These are phyloP conservation scores for Ganaspis brasiliensis DNA, from an alignment of 2,888 invertebrate species.

Conservation along the genomic window DNA sequence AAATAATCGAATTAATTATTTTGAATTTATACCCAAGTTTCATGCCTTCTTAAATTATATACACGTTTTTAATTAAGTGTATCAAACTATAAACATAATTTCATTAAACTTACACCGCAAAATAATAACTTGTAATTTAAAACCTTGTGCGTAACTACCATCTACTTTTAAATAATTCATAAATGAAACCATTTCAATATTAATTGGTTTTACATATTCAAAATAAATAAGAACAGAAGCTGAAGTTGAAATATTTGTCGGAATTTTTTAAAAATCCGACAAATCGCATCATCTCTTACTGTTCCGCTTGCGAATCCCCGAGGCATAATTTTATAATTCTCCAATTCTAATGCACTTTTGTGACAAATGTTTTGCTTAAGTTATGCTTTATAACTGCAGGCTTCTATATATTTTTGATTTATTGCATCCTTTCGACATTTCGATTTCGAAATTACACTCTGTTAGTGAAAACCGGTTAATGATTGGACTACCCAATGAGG, in stretches of 20 bases:
- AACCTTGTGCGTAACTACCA: background rate
- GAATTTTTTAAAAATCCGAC: slow-evolving; percentile 1
- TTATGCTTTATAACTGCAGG: slow-evolving; percentile 36
- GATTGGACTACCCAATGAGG: slow-evolving; percentile 30
- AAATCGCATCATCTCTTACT: slow-evolving; percentile 30
- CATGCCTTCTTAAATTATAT: no score
- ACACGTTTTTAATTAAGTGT: no score
- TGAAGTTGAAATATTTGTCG: slow-evolving; percentile 22
- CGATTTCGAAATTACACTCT: slow-evolving; percentile 30
- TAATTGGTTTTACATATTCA: slow-evolving; percentile 16
- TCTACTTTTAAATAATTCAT: background rate
- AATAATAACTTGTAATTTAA: background rate
- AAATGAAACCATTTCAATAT: background rate
- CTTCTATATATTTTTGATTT: slow-evolving; percentile 37
- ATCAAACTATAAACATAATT: no score
- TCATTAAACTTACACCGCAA: no score
- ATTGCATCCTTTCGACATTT: slow-evolving; percentile 40
- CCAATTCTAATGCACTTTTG: slow-evolving; percentile 20
- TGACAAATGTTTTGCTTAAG: slow-evolving; percentile 34
- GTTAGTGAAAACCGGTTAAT: slow-evolving; percentile 40
- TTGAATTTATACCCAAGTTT: background rate
- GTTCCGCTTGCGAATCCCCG: background rate
- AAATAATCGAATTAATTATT: background rate
- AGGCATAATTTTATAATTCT: slow-evolving; percentile 29
- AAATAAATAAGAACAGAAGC: slow-evolving; percentile 12